phyloP scores from a whole-genome alignment of 2,888 invertebrate genomes.

The Enchytraeus crypticus region DNA sequence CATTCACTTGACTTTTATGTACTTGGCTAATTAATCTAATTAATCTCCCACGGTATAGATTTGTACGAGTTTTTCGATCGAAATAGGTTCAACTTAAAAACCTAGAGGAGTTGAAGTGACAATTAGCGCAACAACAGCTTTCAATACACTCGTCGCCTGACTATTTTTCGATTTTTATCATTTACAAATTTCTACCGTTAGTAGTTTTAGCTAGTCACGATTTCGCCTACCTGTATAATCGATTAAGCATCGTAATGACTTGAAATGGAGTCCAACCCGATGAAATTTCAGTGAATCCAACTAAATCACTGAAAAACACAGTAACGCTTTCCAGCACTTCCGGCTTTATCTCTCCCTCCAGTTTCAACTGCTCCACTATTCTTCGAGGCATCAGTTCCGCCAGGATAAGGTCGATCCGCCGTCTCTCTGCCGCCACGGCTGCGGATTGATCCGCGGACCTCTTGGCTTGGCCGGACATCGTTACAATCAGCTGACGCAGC shows the following conservation, averaged over 20 bases:
- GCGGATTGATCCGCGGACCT: constrained; percentile 10
- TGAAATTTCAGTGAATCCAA: constrained; percentile 22
- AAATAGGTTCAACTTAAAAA: no score
- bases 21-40: no score
- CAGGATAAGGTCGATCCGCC: constrained; percentile 13
- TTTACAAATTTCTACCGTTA: no score
- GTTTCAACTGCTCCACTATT: constrained; percentile 17
- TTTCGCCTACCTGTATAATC: constrained; percentile 21
- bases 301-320: constrained; percentile 23
- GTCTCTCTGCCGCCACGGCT: constrained; percentile 13
- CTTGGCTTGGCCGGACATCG: constrained; percentile 1
- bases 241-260: constrained; percentile 18
- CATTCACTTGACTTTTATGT: no score
- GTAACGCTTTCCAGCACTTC: constrained; percentile 20
- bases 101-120: no score
- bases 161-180: no score
- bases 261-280: constrained; percentile 15
- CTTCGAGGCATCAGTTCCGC: constrained; percentile 17
- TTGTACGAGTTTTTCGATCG: no score
- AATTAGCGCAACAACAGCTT: no score
- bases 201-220: no score
- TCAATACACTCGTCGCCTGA: no score
- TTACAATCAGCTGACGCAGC: constrained; percentile 10
- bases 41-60: no score
- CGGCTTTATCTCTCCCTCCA: constrained; percentile 14